A percentile compares a stretch with the other conserved stretches of the same genome.
Evolutionary conservation across 2,888 invertebrate genomes (phyloP).

Genomic region (Augiades crinisus): DNA sequence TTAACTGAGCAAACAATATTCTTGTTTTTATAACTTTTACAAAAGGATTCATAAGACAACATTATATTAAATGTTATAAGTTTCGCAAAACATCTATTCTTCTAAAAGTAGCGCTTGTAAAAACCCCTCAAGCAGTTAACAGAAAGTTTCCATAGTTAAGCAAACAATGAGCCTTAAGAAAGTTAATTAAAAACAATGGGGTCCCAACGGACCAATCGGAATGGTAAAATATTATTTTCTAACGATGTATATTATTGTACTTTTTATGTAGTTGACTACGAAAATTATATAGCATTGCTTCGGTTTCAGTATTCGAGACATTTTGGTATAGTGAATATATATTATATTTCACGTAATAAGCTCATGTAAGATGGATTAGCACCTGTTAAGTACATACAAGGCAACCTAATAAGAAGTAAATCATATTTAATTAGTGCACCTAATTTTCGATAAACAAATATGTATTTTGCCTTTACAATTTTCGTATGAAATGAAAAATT

Average conservation of each 20-base stretch:
- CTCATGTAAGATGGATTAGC: too few relatives aligned
- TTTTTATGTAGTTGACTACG: too few relatives aligned
- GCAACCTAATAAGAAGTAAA: too few relatives aligned
- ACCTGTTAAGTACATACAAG: too few relatives aligned
- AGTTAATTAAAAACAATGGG: slow-evolving; percentile 21
- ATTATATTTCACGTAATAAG: too few relatives aligned
- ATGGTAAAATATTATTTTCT: slow-evolving; percentile 15
- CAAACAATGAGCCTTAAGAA: slow-evolving; percentile 10
- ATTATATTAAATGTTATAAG: slow-evolving; percentile 1
- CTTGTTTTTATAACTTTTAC: not conserved
- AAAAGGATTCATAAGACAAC: not conserved
- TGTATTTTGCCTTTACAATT: too few relatives aligned
- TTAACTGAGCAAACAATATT: not conserved
- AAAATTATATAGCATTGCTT: too few relatives aligned
- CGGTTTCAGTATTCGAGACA: too few relatives aligned
- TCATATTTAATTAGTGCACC: too few relatives aligned
- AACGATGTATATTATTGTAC: slow-evolving; percentile 8
- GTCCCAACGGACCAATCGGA: slow-evolving; percentile 10
- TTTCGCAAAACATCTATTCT: not conserved
- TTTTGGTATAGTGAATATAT: too few relatives aligned
- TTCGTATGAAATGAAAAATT: too few relatives aligned
- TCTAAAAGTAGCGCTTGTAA: not conserved
- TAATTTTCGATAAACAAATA: too few relatives aligned
- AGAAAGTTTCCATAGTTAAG: slow-evolving; percentile 18
- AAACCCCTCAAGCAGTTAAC: slow-evolving; percentile 11